A percentile compares a stretch with the other conserved stretches of the same genome.
Conservation (phyloP, 2,113 vertebrate genomes). For the Sturnira hondurensis region DNA sequence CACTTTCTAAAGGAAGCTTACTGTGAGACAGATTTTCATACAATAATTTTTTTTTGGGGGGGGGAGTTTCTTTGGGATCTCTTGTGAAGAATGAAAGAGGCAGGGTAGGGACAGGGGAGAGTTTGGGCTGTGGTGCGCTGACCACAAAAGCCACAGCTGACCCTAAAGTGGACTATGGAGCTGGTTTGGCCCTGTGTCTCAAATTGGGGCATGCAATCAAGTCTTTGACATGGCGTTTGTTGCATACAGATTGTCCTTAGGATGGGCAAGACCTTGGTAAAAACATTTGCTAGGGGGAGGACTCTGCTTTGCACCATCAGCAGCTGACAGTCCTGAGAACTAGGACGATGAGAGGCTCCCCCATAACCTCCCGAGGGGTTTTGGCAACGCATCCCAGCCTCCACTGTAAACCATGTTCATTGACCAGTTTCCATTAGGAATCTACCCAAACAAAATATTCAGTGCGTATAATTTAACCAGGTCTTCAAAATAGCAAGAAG, state of each 20-base stretch:
- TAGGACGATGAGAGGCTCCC: neutral
- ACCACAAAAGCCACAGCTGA: neutral
- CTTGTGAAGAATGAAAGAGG: neutral
- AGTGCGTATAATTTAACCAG: neutral
- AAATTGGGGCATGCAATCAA: neutral
- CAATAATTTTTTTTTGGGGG: neutral
- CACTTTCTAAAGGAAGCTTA: neutral
- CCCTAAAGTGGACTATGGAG: neutral
- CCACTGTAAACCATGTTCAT: neutral
- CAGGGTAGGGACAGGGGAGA: neutral
- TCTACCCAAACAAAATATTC: neutral
- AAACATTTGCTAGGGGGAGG: neutral
- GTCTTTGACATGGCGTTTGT: neutral
- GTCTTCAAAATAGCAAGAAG: neutral
- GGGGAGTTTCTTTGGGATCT: neutral
- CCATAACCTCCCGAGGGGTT: neutral
- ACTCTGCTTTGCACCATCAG: neutral
- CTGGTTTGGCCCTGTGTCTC: neutral
- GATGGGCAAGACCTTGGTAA: neutral
- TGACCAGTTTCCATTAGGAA: neutral
- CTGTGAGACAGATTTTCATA: neutral
- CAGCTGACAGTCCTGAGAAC: neutral
- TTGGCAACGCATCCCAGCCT: neutral
- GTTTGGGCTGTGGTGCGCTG: neutral
- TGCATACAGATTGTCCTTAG: neutral